Evolutionary conservation across 2,113 vertebrate species (phyloP), one percentile per base, ranked within the genome.

Genomic region (Malurus elegans): DNA sequence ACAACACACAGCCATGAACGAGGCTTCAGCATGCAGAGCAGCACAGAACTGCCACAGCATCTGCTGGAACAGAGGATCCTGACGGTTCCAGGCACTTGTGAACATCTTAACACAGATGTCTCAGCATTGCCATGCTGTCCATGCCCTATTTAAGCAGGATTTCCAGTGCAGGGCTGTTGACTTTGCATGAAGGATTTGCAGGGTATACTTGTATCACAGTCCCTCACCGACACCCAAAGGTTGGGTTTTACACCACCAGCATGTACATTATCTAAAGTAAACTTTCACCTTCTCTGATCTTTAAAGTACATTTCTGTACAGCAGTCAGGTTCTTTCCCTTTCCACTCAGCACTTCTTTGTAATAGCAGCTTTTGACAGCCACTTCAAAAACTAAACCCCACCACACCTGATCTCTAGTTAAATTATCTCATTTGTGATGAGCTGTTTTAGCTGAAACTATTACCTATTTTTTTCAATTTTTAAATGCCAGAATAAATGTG

Each of bases 1-100:
- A 24, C 36, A 58, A 54, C 20, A 34, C 0, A 2, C 16, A 80
- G 79, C 34, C 8, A 50, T 5, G 57, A 83, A 31, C 0, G 1
- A 24, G 36, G 42, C 38, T 57, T n/a, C 62, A 44, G 12, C 20
- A 44, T 0, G 38, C 64, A 53, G 2, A 1, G 71, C 29, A 44
- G 36, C 48, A 56, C 6, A 1, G 1, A 42, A 44, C 16, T 29
- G 54, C 42, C 23, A 15, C 36, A 0, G 45, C 36, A n/a, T 11
- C 70, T 29, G 23, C 14, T 10, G 40, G 19, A 36, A 53, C 45
- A 58, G 34, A 28, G 0, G 3, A 58, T 40, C 25, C 50, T 0
- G 2, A 14, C 0, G 2, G 29, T 16, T 18, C 8, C 8, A 3
- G 7, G 15, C 1, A 5, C 20, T 73, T 26, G 5, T 28, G n/a